Percentiles rank a stretch among this genome's conserved stretches.
Conservation (phyloP, 1,140 invertebrate species). For the Drosophila truncata region DNA sequence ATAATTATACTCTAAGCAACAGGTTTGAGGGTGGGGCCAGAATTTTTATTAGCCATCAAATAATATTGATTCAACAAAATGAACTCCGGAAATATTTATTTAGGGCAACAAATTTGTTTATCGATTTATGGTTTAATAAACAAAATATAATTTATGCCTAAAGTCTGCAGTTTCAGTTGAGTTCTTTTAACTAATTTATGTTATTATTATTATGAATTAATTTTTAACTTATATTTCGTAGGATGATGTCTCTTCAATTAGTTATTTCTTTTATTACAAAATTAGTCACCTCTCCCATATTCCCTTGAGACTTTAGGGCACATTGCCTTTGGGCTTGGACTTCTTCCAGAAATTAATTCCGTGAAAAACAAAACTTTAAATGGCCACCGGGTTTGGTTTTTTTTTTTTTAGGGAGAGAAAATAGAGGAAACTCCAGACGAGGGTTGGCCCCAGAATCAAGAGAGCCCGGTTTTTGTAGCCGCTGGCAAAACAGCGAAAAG, state of each 20-base stretch:
- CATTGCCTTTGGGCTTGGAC: constrained; percentile 14
- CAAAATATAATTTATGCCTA: neutral
- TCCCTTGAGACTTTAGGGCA: constrained; percentile 7
- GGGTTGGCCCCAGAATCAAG: constrained; percentile 51
- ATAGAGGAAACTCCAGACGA: constrained; percentile 22
- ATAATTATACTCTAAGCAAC: constrained; percentile 34
- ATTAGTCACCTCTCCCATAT: constrained; percentile 16
- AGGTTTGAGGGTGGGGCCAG: constrained; percentile 1
- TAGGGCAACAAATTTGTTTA: neutral
- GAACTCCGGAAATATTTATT: neutral
- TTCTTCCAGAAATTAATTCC: constrained; percentile 37
- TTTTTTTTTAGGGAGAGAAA: constrained; percentile 1
- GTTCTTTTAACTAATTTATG: too few relatives aligned
- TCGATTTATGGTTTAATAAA: neutral
- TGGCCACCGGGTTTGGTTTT: constrained; percentile 25
- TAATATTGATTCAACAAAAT: constrained; percentile 29
- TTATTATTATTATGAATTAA: neutral
- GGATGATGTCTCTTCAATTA: constrained; percentile 1
- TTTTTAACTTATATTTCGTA: neutral
- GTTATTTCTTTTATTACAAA: constrained; percentile 1
- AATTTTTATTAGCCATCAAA: constrained; percentile 22
- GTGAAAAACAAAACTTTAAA: constrained; percentile 61
- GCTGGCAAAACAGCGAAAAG: constrained; percentile 61
- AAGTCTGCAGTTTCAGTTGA: neutral
- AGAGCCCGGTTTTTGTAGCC: constrained; percentile 12